phyloP scores from a whole-genome alignment of 2,797 vertebrate genomes.

The Hypotaenidia okinawae region DNA sequence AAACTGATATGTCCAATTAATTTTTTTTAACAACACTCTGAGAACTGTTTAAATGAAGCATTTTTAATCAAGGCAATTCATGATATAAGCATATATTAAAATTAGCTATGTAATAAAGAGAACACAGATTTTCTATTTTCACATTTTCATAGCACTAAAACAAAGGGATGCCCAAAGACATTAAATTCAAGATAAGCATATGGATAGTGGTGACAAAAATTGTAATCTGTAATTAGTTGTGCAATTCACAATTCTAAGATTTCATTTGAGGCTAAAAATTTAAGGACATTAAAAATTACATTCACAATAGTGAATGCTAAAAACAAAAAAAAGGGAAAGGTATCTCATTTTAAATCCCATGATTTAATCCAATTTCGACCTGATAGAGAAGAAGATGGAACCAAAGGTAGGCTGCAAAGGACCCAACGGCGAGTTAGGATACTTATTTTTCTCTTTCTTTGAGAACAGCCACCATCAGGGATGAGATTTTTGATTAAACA shows the following conservation, averaged over 20 bases:
- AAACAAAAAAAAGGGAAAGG: neutral
- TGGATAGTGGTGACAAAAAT: neutral
- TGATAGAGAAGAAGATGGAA: neutral
- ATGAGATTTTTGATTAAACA: neutral
- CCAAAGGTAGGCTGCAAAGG: neutral
- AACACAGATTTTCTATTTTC: neutral
- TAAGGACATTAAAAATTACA: neutral
- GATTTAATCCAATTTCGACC: neutral
- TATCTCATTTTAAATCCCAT: neutral
- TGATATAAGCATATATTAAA: neutral
- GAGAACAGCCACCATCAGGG: neutral
- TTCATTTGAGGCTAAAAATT: neutral
- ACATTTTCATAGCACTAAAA: neutral
- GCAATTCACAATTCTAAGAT: neutral
- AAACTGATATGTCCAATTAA: slow-evolving; percentile 41
- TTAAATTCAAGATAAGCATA: neutral
- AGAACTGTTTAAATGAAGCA: neutral
- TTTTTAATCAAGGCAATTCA: slow-evolving; percentile 51
- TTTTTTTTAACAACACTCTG: slow-evolving; percentile 37
- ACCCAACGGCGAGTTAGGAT: neutral
- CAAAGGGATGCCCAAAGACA: neutral
- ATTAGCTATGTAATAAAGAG: neutral
- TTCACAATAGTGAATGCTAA: neutral
- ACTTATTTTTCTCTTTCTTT: neutral
- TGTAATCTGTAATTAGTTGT: neutral